Base-by-base conservation (phyloP, 2,888 invertebrate species). In the Dusona sp. region DNA sequence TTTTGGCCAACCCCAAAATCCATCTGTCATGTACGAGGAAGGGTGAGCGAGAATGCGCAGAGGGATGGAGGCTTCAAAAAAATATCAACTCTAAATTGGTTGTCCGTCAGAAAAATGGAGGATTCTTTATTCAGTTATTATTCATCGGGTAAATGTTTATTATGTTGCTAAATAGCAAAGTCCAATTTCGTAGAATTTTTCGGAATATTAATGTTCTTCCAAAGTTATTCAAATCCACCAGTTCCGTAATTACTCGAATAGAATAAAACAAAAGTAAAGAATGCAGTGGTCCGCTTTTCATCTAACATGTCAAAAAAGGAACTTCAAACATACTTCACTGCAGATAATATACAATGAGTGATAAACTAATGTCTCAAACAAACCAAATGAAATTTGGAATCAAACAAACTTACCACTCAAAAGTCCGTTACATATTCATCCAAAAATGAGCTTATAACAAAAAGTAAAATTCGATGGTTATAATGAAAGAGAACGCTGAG, bases 1-100 rank as follows among this genome's bases (percentile, higher is more conserved):
- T 87, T 74, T 88, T 80, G 84, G 88, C 84, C 87, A 90, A 88
- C 90, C 88, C 90, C 86, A 83, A 89, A 89, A 90, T 91, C 91
- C 91, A 92, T 92, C 90, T 92, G 91, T 85, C 81, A 73, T 45
- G 22, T 6, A n/a, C n/a, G 29, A 67, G 29, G 25, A 33, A 45
- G 36, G 57, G 67, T 29, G 51, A 38, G 64, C 54, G 61, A 38
- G 57, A 36, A 64, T 54, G 67, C 13, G 73, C 19, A 36, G 51
- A 38, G 36, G n/a, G n/a, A n/a, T 29, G 45, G 64, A 9, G 7
- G 19, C 6, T 19, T 3, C 3, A 25, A 68, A 54, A 48, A 67
- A 68, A 67, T 19, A 22, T 78, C 67, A 54, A 16, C 67, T 29
- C 36, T 42, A 61, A 61, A 74, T 74, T 74, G 22, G 25, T 16